Percentiles rank a stretch among this genome's conserved stretches.
phyloP scores from a whole-genome alignment of 1,140 invertebrate species.

The Drosophila virilis region DNA sequence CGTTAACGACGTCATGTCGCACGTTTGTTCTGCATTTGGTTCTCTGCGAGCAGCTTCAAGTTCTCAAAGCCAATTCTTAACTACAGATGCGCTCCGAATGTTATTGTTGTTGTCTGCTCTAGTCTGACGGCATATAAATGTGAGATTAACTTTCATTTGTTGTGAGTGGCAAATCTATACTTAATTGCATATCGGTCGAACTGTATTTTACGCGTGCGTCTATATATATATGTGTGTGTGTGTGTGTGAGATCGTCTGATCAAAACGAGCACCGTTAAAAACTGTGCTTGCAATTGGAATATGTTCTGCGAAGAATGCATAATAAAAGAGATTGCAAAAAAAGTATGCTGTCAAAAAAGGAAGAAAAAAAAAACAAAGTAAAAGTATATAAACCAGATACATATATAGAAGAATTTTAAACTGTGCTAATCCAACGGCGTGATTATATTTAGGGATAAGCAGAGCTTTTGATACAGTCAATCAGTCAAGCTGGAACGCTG shows the following conservation, averaged over 20 bases:
- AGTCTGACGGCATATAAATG: slow-evolving; percentile 37
- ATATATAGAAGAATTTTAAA: background rate
- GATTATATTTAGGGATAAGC: no score
- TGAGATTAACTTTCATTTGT: slow-evolving; percentile 51
- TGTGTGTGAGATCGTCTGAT: background rate
- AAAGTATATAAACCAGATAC: background rate
- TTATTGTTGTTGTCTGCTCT: slow-evolving; percentile 29
- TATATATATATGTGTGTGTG: background rate
- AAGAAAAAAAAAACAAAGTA: background rate
- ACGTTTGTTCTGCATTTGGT: slow-evolving; percentile 59
- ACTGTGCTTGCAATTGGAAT: background rate
- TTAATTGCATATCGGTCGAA: slow-evolving; percentile 29
- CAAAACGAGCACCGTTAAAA: slow-evolving; percentile 11
- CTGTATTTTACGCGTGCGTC: slow-evolving; percentile 6
- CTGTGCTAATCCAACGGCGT: background rate
- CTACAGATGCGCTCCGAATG: slow-evolving; percentile 18
- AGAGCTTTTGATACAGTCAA: background rate
- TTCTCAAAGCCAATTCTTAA: slow-evolving; percentile 36
- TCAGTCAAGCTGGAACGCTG: background rate
- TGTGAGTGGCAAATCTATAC: background rate
- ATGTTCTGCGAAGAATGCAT: background rate
- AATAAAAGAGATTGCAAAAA: background rate
- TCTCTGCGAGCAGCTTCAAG: slow-evolving; percentile 31
- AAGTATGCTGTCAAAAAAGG: background rate
- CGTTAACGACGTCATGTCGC: slow-evolving; percentile 82